Base-by-base conservation (phyloP, 2,797 vertebrate species). In the Liparis tanakae region DNA sequence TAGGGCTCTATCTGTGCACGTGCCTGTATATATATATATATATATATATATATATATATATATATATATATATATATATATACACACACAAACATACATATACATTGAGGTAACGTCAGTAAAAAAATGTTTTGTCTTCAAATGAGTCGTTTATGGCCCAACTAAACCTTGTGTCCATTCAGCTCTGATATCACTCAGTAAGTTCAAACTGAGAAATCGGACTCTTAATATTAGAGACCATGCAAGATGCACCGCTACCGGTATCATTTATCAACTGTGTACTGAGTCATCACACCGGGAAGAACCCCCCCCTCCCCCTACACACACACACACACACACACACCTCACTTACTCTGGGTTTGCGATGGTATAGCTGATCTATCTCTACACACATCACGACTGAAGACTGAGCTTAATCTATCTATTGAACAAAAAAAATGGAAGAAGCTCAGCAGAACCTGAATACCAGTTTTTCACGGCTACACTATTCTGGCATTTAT, bases 201-300 rank as follows among this genome's bases (percentile, higher is more conserved):
- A 48, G 63, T 51, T 56, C 20, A 69, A 69, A 76, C 73, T 69
- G 69, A 48, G 58, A 58, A 48, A 34, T 59, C 39, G 10, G 43
- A 53, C 17, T 55, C 5, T 22, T 22, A 9, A 58, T 72, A 39
- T 17, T 69, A 41, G n/a, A 51, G 51, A 34, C 8, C 15, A 7
- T 61, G 61, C 61, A 50, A 18, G 41, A 43, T 58, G 57, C 55
- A 44, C 56, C 61, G 18, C 60, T 54, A 7, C 66, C 25, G 56
- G 39, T 57, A 70, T 70, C 66, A 66, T 70, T 70, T 56, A 74
- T 80, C 51, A 80, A 48, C 39, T 64, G 20, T 41, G 55, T 25
- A 56, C 72, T 57, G 67, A 67, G 56, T 62, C 62, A 71, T 67
- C 67, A 67, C 7, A 4, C 33, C 10, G 39, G 14, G 12, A 48